Evolutionary conservation across 2,797 vertebrate genomes (phyloP).

Genomic region (Anguilla obscura): DNA sequence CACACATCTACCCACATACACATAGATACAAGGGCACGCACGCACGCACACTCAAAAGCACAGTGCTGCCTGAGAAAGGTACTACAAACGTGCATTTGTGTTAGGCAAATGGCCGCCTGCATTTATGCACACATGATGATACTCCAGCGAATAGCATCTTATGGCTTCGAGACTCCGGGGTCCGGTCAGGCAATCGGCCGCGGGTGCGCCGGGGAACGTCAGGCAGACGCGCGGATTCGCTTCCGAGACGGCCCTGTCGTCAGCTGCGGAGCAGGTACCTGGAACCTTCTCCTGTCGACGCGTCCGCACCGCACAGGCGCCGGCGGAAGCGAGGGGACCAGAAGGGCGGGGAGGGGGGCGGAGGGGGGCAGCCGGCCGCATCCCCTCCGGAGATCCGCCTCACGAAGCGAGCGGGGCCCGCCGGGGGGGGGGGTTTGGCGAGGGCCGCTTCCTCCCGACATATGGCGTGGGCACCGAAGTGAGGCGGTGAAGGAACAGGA

Average conservation of each 20-base stretch:
- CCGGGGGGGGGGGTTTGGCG: background rate
- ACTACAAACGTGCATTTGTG: no score
- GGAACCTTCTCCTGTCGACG: background rate
- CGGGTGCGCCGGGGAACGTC: background rate
- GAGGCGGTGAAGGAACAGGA: background rate
- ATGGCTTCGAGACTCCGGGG: background rate
- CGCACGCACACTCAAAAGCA: no score
- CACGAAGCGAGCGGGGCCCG: background rate
- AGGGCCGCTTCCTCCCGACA: background rate
- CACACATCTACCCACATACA: background rate
- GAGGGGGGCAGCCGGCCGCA: background rate
- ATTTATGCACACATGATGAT: background rate
- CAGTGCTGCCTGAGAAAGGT: no score
- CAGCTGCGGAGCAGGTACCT: background rate
- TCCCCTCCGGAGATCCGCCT: background rate
- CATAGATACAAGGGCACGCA: background rate
- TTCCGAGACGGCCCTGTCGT: background rate
- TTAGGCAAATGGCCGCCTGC: background rate
- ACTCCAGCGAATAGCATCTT: background rate
- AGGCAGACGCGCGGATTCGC: background rate
- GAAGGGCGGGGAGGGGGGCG: background rate
- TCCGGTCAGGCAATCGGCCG: background rate
- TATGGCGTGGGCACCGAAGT: background rate
- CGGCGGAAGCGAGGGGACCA: background rate
- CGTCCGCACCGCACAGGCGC: background rate